Base-by-base conservation (phyloP, 2,888 invertebrate species). In the Tetanocera ferruginea region DNA sequence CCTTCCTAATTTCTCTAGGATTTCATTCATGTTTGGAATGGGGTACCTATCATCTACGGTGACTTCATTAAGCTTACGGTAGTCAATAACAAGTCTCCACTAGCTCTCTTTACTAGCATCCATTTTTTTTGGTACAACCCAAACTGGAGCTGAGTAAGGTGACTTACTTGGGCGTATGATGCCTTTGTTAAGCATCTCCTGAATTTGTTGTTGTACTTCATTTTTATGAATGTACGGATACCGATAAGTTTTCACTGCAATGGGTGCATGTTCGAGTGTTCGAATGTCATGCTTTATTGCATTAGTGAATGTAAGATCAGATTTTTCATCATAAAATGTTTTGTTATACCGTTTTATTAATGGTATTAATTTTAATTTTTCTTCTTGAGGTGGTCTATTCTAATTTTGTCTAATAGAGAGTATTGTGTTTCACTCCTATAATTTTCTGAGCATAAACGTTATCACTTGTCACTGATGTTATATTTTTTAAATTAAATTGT, bases 81-180 rank as follows among this genome's bases (percentile, higher is more conserved):
- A 81, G 51, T 80, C 81, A 11, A 79, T 76, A 1, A 81, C 78
- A 43, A 81, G 25, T 34, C 80, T 71, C 80, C 78, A 82, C 34
- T 79, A 81, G 5, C 55, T 71, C 67, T 67, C 51, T 19, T 62
- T 73, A 52, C 69, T 74, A 19, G 69, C 76, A 34, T 73, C 76
- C 62, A 28, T 11, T 62, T 76, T 79, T 69, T 76, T 60, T 4
- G 72, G 64, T 3, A 77, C 66, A 43, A 71, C 31, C 31, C n/a
- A n/a, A n/a, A n/a, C n/a, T n/a, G n/a, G n/a, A n/a, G n/a, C 57
- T 2, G 51, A 70, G 17, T 69, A 79, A n/a, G 74, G 74, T 25
- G 79, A 79, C 6, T 64, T 52, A n/a, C 74, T 77, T n/a, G 57
- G 57, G 28, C 51, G 55, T 14, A 77, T 75, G 34, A 77, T 77